Evolutionary conservation across 2,113 vertebrate species (phyloP), one percentile per base, ranked within the genome.

Genomic region (Neodontobutis hainanensis): DNA sequence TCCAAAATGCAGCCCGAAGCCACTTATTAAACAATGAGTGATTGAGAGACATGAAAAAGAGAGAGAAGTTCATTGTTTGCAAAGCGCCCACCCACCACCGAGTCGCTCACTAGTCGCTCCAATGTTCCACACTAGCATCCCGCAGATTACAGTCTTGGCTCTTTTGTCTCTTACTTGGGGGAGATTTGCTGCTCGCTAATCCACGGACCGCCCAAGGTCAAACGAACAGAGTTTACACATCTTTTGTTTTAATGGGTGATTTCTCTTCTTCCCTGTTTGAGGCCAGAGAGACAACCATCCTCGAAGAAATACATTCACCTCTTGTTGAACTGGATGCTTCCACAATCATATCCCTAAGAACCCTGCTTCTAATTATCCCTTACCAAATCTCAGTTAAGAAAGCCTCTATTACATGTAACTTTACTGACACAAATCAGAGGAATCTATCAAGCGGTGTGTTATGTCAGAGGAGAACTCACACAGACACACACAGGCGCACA

Each of bases 171-270:
- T 53, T 61, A 62, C 63, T 75, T 68, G 36, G 5, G 19, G 49
- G 59, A 82, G 83, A 87, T 82, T 82, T 79, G 74, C 63, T 46
- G 11, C 16, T 65, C 2, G 12, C 66, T 86, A 81, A 89, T 84
- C 87, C 67, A 60, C 1, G 4, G 45, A 65, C 42, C 52, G 43
- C 66, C 63, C 77, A 80, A 81, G 79, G 77, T 84, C 70, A 56
- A 34, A 10, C 40, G 52, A 73, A 70, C 55, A 71, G 70, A 11
- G 50, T 53, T 35, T 40, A 43, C 47, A 65, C 40, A 9, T 11
- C 42, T 6, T 61, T 77, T 16, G 36, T 9, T 67, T 78, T 57
- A 45, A 52, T 16, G 12, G 11, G 8, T 67, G 34, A 36, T 36
- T 65, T 82, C 69, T 36, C 5, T 61, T 16, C 36, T 56, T 9